Evolutionary conservation across 2,797 vertebrate genomes (phyloP).

Genomic region (Pelobates cultripes): DNA sequence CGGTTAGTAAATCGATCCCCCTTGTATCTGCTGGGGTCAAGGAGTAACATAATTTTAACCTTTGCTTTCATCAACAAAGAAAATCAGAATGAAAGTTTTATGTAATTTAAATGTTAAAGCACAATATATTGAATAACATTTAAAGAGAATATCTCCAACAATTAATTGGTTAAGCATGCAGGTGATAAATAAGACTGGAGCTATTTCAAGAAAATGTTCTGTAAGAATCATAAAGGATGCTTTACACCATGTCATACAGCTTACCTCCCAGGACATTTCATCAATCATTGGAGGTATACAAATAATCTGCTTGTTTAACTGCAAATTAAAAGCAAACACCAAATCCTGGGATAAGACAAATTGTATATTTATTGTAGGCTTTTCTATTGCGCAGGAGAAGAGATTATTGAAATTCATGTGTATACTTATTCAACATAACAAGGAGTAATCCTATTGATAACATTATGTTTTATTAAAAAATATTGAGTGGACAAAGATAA

Average conservation of each 20-base stretch:
- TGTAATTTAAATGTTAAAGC: background rate
- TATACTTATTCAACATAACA: background rate
- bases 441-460: background rate
- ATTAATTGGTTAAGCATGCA: background rate
- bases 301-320: background rate
- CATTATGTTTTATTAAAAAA: background rate
- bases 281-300: background rate
- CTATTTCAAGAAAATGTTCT: slow-evolving; percentile 18
- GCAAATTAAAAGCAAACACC: background rate
- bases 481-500: too few relatives aligned
- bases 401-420: background rate
- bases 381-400: background rate
- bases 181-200: background rate
- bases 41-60: too few relatives aligned
- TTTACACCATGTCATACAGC: background rate
- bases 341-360: background rate
- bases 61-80: too few relatives aligned
- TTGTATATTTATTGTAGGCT: background rate
- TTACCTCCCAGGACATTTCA: background rate
- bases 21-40: too few relatives aligned
- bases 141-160: background rate
- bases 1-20: too few relatives aligned
- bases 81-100: too few relatives aligned
- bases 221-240: slow-evolving; percentile 16
- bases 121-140: background rate